Conservation (phyloP, 2,888 invertebrate genomes). For the Euproctis similis region DNA sequence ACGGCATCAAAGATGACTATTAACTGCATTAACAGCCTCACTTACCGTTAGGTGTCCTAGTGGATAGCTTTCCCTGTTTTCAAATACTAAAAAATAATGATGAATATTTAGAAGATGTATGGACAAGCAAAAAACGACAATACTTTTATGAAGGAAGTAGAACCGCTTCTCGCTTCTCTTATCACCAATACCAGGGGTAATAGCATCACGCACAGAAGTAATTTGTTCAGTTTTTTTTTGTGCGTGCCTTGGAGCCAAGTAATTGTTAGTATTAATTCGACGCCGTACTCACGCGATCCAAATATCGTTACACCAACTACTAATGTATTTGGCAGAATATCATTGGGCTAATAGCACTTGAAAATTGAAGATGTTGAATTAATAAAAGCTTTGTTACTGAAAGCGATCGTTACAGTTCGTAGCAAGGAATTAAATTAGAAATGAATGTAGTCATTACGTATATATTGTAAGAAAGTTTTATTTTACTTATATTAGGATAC, state of each 20-base stretch:
- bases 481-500: too few relatives aligned
- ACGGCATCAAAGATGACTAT: too few relatives aligned
- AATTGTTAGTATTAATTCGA: constrained; percentile 70
- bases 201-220: constrained; percentile 55
- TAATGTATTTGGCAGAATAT: constrained; percentile 24
- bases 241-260: constrained; percentile 59
- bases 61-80: too few relatives aligned
- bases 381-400: too few relatives aligned
- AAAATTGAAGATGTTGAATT: constrained; percentile 7
- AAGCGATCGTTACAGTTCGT: too few relatives aligned
- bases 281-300: constrained; percentile 52
- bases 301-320: constrained; percentile 39
- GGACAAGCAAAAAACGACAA: constrained; percentile 1
- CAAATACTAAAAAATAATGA: too few relatives aligned
- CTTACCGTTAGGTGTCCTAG: too few relatives aligned
- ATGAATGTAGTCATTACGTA: too few relatives aligned
- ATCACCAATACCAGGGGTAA: constrained; percentile 11
- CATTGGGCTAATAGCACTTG: constrained; percentile 16
- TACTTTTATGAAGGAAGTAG: background rate
- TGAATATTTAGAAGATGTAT: too few relatives aligned
- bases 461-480: too few relatives aligned
- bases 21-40: too few relatives aligned
- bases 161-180: constrained; percentile 15
- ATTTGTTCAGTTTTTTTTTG: constrained; percentile 59
- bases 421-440: too few relatives aligned